These are phyloP conservation scores for Diglossa cyanea DNA, from an alignment of 2,797 vertebrate species.

Conservation along the genomic window DNA sequence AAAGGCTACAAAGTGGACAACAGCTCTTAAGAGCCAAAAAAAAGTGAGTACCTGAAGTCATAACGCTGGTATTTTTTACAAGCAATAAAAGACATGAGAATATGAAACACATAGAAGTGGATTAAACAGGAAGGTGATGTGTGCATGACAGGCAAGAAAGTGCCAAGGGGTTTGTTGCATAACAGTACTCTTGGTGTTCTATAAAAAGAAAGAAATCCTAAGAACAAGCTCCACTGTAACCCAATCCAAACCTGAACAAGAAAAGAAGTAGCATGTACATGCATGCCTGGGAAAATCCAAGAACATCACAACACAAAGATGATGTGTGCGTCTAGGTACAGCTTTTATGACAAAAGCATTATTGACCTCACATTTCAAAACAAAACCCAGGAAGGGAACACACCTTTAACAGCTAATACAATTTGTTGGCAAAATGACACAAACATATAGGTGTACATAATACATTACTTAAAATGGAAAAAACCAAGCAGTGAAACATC, in stretches of 20 bases:
- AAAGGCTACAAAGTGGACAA: background rate
- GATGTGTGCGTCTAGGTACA: background rate
- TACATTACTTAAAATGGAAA: background rate
- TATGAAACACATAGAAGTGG: conserved; percentile 43
- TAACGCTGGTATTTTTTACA: conserved; percentile 14
- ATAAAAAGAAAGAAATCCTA: background rate
- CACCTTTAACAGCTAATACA: background rate
- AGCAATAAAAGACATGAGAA: conserved; percentile 6
- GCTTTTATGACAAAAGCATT: background rate
- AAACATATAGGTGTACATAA: background rate
- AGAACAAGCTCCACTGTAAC: background rate
- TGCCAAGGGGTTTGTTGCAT: background rate
- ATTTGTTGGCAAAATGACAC: background rate
- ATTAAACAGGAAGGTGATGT: background rate
- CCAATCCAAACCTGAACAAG: background rate
- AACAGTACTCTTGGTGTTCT: background rate
- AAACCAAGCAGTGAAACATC: background rate
- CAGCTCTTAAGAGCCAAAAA: background rate
- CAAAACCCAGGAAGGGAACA: background rate
- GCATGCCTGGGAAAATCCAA: background rate
- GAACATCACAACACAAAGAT: background rate
- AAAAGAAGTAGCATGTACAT: background rate
- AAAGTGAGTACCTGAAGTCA: background rate
- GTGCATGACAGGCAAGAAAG: background rate
- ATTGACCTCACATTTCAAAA: background rate